A percentile compares a stretch with the other conserved stretches of the same genome.
These are phyloP conservation scores for Drosophila atroscutellata DNA, from an alignment of 2,888 invertebrate genomes.

Conservation along the genomic window DNA sequence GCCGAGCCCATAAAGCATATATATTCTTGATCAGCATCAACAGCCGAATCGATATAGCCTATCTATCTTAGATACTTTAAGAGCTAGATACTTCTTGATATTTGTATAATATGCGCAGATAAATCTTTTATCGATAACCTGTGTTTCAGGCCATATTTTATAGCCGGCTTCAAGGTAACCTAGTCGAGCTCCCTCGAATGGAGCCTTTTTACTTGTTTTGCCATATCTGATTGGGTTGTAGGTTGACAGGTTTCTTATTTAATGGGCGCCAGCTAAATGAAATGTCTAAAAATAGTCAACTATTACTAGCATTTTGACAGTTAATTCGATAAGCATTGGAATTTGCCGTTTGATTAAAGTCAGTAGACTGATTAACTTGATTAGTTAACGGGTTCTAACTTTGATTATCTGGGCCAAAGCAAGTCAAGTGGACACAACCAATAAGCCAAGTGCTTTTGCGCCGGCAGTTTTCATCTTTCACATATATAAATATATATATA, in stretches of 20 bases:
- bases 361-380: constrained; percentile 13
- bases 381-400: constrained; percentile 16
- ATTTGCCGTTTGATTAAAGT: constrained; percentile 7
- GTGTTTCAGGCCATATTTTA: background rate
- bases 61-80: background rate
- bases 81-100: background rate
- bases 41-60: background rate
- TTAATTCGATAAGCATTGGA: constrained; percentile 19
- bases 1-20: background rate
- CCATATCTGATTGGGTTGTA: constrained; percentile 5
- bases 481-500: background rate
- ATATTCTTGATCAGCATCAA: background rate
- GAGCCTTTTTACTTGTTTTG: background rate
- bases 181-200: background rate
- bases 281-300: constrained; percentile 11
- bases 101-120: background rate
- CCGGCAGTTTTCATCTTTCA: constrained; percentile 27
- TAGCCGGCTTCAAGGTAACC: background rate
- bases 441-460: constrained; percentile 7
- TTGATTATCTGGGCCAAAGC: constrained; percentile 39
- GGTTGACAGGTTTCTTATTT: constrained; percentile 9
- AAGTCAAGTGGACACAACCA: constrained; percentile 44
- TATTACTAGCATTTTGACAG: constrained; percentile 10
- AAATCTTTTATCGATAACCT: background rate
- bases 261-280: constrained; percentile 1